Evolutionary conservation across 2,113 vertebrate genomes (phyloP).

Genomic region (Gymnobelideus leadbeateri): DNA sequence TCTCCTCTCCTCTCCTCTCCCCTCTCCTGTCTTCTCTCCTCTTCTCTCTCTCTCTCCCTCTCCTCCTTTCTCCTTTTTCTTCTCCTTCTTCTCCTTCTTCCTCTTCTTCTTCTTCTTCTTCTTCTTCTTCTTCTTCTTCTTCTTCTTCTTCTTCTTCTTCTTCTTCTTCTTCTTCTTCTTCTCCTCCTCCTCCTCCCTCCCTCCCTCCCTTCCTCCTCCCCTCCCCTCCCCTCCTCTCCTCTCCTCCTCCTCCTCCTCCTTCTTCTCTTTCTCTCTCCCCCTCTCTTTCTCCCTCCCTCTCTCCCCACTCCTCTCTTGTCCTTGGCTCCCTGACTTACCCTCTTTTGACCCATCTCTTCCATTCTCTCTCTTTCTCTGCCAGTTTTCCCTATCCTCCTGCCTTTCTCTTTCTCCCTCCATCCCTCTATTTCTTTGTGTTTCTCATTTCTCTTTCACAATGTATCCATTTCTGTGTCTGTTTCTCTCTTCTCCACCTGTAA

Average conservation of each 20-base stretch:
- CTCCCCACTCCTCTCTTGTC: too few species aligned
- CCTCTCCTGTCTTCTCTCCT: not conserved
- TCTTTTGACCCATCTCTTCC: not conserved
- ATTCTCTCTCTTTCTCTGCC: not conserved
- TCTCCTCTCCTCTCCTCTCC: not conserved
- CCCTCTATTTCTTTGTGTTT: not conserved
- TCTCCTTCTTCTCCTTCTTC: accelerated
- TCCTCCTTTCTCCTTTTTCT: not conserved
- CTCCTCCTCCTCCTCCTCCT: not conserved
- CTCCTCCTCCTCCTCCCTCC: too few species aligned
- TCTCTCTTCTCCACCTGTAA: not conserved
- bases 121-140: too few species aligned
- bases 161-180: too few species aligned
- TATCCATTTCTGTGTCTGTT: not conserved
- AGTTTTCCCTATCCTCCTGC: not conserved
- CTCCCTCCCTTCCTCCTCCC: too few species aligned
- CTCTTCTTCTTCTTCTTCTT: too few species aligned
- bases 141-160: too few species aligned
- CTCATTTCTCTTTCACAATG: too few species aligned
- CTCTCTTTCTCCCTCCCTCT: too few species aligned
- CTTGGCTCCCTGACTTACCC: not conserved
- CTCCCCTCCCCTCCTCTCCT: too few species aligned
- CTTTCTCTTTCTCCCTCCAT: not conserved
- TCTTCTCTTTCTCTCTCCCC: too few species aligned
- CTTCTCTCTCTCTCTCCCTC: not conserved